Evolutionary conservation across 2,797 vertebrate species (phyloP), one percentile per base, ranked within the genome.

Genomic region (Thamnophis elegans): DNA sequence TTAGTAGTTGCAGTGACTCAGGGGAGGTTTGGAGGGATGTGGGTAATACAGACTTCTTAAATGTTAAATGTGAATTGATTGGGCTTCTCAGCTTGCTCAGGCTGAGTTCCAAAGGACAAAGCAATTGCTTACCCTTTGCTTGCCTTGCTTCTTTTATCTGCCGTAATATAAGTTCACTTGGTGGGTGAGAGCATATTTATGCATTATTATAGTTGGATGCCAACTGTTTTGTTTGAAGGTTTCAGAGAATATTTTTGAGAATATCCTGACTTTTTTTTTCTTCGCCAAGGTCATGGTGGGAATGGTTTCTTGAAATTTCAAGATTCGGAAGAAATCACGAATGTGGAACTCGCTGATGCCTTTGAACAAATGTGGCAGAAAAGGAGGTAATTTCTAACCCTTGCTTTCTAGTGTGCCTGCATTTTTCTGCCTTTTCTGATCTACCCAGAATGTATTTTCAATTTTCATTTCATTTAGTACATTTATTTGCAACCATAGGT

Each of bases 311-410:
- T 99, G 94, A 99, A 99, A 97, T 99, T 99, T 97, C 99, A 99
- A 96, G 99, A 99, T 97, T 99, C 99, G 3, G 99, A 99, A 97
- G 99, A 99, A 98, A 99, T 99, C 92, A 99, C 99, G 92, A 99
- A 99, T 59, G 98, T 99, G 96, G 99, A 99, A 93, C 98, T 99
- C 95, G 99, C 98, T 0, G 99, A 99, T 94, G 99, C 99, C 10
- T 99, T 99, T 96, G 98, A 99, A 96, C 99, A 99, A 97, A 99
- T 99, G 99, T 99, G 99, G 99, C 99, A 99, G 97, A 99, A 99
- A 96, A 98, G 99, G 96, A 98, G 99, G 99, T 99, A 97, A 97
- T 56, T 54, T 93, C 54, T 1, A 6, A 16, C 93, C 85, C 58
- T 91, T 55, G 90, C 42, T 56, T 91, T 88, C 55, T 32, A 13